Base-by-base conservation (phyloP, 2,888 invertebrate species). In the Plusia festucae region DNA sequence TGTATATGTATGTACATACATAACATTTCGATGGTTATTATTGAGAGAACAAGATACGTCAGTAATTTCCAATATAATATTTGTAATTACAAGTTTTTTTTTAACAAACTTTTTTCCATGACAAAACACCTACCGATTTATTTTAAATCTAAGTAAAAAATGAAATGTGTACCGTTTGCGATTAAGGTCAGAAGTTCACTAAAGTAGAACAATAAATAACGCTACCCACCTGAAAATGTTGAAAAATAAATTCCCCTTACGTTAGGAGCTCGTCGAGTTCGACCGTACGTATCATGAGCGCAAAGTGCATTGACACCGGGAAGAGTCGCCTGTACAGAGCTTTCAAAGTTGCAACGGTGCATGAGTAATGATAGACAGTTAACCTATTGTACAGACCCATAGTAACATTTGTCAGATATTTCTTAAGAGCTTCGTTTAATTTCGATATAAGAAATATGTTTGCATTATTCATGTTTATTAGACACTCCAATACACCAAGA, bases 321-420 rank as follows among this genome's bases (percentile, higher is more conserved):
- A 6, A 22, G 53, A 30, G 30, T 30, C 40, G 40, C 40, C n/a
- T 27, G 62, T 57, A 76, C 65, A 46, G 53, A 60, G 73, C 71
- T 76, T 76, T 59, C 76, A 73, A 73, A 73, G 73, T 72, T 30
- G 67, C 74, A 74, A 67, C 67, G 66, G 76, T 57, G 67, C 64
- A 72, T 65, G 64, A 74, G 59, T 76, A 76, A 76, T 71, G 73
- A 59, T 58, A 56, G 40, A 66, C 63, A 71, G 52, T 76, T 72
- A 65, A 72, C 53, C 63, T 56, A 74, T 76, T 73, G 76, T 73
- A 24, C 59, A 54, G 56, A 57, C 40, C 20, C 62, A n/a, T 49
- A 40, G 51, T 61, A 44, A 65, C 70, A 73, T 76, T 70, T 24
- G 73, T 73, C 62, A 61, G 34, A 40, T 40, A 40, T 40, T 49